Base-by-base conservation (phyloP, 2,888 invertebrate species). In the Mechanitis messenoides region DNA sequence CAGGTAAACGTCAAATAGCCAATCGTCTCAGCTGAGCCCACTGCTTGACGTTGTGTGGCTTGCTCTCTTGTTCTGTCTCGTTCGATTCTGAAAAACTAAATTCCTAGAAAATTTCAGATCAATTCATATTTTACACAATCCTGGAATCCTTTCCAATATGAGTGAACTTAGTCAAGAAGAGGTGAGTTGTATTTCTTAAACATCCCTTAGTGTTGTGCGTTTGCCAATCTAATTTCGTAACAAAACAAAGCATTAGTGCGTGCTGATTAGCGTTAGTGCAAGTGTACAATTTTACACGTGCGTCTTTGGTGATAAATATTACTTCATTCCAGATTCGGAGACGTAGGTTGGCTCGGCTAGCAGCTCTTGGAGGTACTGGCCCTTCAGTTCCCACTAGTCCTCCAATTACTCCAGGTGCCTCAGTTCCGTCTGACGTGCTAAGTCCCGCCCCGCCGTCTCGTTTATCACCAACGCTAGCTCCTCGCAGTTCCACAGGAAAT, bases 121-220 rank as follows among this genome's bases (percentile, higher is more conserved):
- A 50, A 58, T 59, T 56, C n/a, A 53, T 63, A 59, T 20, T 59
- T 60, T 46, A 58, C 58, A 56, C 53, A 55, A 74, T 72, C 71
- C 73, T 72, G 69, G 73, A 74, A 77, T 72, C 69, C 70, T 73
- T 69, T 72, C 72, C 77, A 83, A 70, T 71, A 95, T 95, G 95
- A 95, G 95, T 90, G 96, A 96, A 92, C 91, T 96, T 74, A 95
- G 94, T 80, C 95, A 95, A 84, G 96, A 96, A 89, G 96, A 96
- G 94, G 96, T 95, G 90, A 93, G 93, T 91, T 68, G 68, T 71
- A 74, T 77, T 83, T 82, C 81, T 81, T 83, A 79, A 79, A 84
- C 82, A 83, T 78, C 79, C 78, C 80, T 81, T 81, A 81, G 78
- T 76, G 77, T 85, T 80, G 80, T 84, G 82, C 87, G 84, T 85